Evolutionary conservation across 2,888 invertebrate species (phyloP).

Genomic region (Dysmachus trigonus): DNA sequence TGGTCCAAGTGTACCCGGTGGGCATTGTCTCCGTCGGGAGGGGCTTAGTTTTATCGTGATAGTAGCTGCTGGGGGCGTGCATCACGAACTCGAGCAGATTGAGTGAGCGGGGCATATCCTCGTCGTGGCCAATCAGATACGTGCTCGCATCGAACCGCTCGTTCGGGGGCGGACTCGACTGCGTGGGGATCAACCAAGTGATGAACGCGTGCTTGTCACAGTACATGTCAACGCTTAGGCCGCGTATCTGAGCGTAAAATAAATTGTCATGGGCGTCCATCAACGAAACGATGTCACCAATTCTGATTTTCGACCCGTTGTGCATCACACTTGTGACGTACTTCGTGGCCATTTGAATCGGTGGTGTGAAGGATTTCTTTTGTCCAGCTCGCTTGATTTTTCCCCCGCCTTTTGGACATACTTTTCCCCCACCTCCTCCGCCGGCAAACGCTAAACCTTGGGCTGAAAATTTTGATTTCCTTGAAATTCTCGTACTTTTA

Average conservation of each 20-base stretch:
- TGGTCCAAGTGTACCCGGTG: not conserved
- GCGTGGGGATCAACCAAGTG: slow-evolving; percentile 90
- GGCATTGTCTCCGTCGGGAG: not conserved
- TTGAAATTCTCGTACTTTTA: not conserved
- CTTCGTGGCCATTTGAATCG: not conserved
- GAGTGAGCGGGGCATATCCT: slow-evolving; percentile 85
- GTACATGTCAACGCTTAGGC: slow-evolving; percentile 89
- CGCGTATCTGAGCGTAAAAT: slow-evolving; percentile 90
- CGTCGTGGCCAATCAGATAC: slow-evolving; percentile 90
- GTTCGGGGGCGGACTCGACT: slow-evolving; percentile 79
- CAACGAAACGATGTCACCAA: slow-evolving; percentile 90
- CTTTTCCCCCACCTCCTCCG: not conserved
- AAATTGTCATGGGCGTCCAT: slow-evolving; percentile 77
- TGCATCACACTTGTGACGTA: not conserved
- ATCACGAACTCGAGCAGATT: slow-evolving; percentile 91
- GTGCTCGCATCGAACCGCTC: slow-evolving; percentile 87
- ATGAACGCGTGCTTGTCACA: slow-evolving; percentile 92
- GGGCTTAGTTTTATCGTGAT: not conserved
- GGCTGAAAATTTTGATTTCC: not conserved
- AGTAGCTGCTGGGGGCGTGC: slow-evolving; percentile 93
- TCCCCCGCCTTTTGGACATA: not conserved
- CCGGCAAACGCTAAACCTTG: no score
- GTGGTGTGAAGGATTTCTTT: not conserved
- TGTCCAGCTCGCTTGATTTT: not conserved
- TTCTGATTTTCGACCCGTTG: slow-evolving; percentile 81